Base-by-base conservation (phyloP, 2,797 vertebrate species). In the Gymnocypris eckloni region DNA sequence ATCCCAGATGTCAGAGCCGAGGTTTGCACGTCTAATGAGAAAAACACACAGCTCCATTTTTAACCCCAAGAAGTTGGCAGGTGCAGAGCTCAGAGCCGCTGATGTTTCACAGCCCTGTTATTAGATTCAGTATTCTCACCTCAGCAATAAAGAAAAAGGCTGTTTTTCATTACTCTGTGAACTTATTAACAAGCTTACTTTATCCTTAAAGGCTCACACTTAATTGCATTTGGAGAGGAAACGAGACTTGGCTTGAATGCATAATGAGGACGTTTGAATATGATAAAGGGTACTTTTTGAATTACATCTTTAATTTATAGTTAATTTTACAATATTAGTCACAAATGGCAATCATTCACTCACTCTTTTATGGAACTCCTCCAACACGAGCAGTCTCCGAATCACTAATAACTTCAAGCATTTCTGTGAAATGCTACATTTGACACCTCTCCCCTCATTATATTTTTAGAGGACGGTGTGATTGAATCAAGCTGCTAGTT, bases 111-210 rank as follows among this genome's bases (percentile, higher is more conserved):
- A 90, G 91, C 89, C 86, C 76, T 89, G 87, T 94, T 95, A 95
- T 94, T 93, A 94, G 90, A 93, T 93, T 91, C 88, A 93, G 92
- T 94, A 94, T 93, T 61, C 92, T 94, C 94, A 94, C 90, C 89
- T 87, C 92, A 93, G 93, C 91, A 95, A 94, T 94, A 95, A 94
- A 88, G 93, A 88, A 90, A 33, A 78, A 91, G 89, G 86, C 88
- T 91, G 91, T 90, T 92, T 94, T 93, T 93, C 91, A 94, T 94
- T 93, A 93, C 92, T 91, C 81, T 76, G 88, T 80, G 89, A 94
- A 93, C 90, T 84, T 95, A 95, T 95, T 95, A 95, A 94, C 93
- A 92, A 94, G 94, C 94, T 94, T 91, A 93, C 90, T 93, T 93
- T 92, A 95, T 95, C 94, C 94, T 92, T 91, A 93, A 92, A 93